A percentile compares a stretch with the other conserved stretches of the same genome.
These are phyloP conservation scores for Graptemys geographica DNA, from an alignment of 2,797 vertebrate genomes.

Conservation along the genomic window DNA sequence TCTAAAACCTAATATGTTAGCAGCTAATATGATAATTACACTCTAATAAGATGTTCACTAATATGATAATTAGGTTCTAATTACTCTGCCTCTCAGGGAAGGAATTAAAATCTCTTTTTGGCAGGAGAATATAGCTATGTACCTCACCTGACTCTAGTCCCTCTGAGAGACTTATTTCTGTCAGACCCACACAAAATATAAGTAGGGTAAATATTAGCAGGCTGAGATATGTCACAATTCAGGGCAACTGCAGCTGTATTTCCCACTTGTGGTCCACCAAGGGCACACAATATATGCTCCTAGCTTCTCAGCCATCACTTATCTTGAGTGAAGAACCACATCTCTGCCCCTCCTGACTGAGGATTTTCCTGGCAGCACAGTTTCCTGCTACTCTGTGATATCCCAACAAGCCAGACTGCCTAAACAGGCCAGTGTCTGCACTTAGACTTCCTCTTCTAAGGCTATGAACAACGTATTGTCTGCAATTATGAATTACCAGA, in stretches of 20 bases:
- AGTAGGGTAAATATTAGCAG: neutral
- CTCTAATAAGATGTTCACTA: slow-evolving; percentile 23
- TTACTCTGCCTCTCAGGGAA: slow-evolving; percentile 26
- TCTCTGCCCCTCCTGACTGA: neutral
- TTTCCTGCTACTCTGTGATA: neutral
- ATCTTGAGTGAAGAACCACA: neutral
- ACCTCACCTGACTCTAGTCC: neutral
- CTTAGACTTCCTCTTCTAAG: no score
- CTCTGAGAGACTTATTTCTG: neutral
- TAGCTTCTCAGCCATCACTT: neutral
- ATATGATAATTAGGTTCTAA: slow-evolving; percentile 53
- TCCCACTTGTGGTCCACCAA: neutral
- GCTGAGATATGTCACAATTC: neutral
- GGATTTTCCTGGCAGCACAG: neutral
- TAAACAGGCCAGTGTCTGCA: no score
- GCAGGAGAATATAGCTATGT: neutral
- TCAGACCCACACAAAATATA: neutral
- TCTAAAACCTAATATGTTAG: neutral
- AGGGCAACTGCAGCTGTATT: neutral
- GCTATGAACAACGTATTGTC: no score
- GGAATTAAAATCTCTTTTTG: slow-evolving; percentile 14
- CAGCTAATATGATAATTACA: slow-evolving; percentile 24
- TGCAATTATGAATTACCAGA: neutral
- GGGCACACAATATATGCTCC: neutral
- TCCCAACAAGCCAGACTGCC: neutral